Evolutionary conservation across 2,888 invertebrate species (phyloP), one percentile per base, ranked within the genome.

Genomic region (Melanargia galathea): DNA sequence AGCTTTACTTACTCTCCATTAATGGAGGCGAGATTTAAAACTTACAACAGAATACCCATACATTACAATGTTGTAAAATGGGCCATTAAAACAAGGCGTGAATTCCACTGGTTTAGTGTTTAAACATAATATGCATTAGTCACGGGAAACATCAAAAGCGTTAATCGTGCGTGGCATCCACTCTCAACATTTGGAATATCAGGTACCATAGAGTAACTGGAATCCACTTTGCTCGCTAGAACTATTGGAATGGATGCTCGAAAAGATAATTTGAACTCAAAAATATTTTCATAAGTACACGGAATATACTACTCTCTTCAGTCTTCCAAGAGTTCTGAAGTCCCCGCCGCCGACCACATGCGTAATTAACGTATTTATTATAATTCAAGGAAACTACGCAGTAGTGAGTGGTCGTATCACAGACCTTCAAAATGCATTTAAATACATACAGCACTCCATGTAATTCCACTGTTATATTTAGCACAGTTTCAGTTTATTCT

Each of bases 311-410:
- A n/a, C n/a, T n/a, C n/a, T n/a, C n/a, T n/a, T n/a, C n/a, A n/a
- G n/a, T n/a, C n/a, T n/a, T n/a, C n/a, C n/a, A n/a, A n/a, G n/a
- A n/a, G n/a, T n/a, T n/a, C n/a, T n/a, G n/a, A n/a, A n/a, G n/a
- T n/a, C n/a, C n/a, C n/a, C n/a, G n/a, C n/a, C n/a, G n/a, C n/a
- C n/a, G n/a, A n/a, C n/a, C n/a, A n/a, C n/a, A n/a, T n/a, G n/a
- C n/a, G n/a, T n/a, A n/a, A n/a, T n/a, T n/a, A n/a, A n/a, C n/a
- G n/a, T n/a, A n/a, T n/a, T n/a, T n/a, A n/a, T n/a, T n/a, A 87
- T 87, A 73, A 87, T 87, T 86, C 86, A 86, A 73, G 66, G 73
- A 69, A 73, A 77, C 80, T 77, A 79, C 77, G 77, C 77, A 81
- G 81, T 81, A 80, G 73, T 77, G 74, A 79, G 71, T 76, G 78